phyloP scores from a whole-genome alignment of 2,797 vertebrate species.

The Discoglossus pictus region DNA sequence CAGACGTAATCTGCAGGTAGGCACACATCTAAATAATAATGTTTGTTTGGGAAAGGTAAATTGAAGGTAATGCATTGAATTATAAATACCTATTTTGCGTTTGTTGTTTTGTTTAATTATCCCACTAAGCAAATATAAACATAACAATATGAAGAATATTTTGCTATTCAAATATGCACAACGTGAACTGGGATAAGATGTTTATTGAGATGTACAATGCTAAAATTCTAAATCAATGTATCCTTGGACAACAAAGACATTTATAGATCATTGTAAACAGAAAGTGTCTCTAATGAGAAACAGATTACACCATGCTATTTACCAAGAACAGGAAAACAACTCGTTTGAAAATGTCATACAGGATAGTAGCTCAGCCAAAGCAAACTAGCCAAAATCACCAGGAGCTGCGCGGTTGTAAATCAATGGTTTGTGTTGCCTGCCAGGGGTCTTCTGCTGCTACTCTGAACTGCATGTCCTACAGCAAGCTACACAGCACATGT shows the following conservation, averaged over 20 bases:
- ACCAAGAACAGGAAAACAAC: not conserved
- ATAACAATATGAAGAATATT: too few relatives aligned
- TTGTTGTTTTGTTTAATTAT: too few relatives aligned
- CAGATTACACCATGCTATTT: not conserved
- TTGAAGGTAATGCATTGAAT: too few relatives aligned
- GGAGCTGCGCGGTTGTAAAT: conserved; percentile 23
- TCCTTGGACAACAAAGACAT: not conserved
- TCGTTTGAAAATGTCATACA: conserved; percentile 28
- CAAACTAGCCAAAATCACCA: conserved; percentile 33
- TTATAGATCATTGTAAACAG: not conserved
- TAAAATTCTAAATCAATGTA: not conserved
- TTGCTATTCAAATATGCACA: too few relatives aligned
- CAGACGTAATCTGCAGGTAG: too few relatives aligned
- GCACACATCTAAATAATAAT: too few relatives aligned
- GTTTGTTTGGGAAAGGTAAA: too few relatives aligned
- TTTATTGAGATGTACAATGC: too few relatives aligned
- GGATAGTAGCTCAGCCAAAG: conserved; percentile 23
- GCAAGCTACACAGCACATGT: not conserved
- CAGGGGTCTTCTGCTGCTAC: conserved; percentile 42
- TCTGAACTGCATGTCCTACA: conserved; percentile 1
- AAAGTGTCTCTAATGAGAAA: not conserved
- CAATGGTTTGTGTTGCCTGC: not conserved
- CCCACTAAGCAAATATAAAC: too few relatives aligned
- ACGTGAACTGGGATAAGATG: too few relatives aligned
- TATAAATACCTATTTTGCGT: too few relatives aligned